phyloP scores from a whole-genome alignment of 2,113 vertebrate genomes.

The Chauna torquata region DNA sequence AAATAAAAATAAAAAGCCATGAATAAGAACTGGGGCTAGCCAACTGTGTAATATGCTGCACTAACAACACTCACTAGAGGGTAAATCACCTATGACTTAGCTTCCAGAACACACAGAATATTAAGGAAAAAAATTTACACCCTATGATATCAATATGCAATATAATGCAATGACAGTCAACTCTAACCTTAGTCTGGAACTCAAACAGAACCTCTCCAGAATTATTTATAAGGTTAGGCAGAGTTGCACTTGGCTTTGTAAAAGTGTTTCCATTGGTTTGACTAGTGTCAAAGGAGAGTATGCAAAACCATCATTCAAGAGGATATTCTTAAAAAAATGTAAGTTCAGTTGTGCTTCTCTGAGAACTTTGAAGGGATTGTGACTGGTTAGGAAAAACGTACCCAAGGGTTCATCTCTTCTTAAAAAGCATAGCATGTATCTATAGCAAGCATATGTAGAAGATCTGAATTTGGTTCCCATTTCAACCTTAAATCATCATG shows the following conservation, averaged over 20 bases:
- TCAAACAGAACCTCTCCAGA: not conserved
- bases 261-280: not conserved
- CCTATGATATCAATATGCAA: constrained; percentile 21
- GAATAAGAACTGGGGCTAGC: constrained; percentile 61
- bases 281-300: not conserved
- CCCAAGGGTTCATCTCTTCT: not conserved
- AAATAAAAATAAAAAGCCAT: constrained; percentile 69
- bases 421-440: not conserved
- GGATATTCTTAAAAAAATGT: not conserved
- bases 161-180: constrained; percentile 31
- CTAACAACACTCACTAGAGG: constrained; percentile 62
- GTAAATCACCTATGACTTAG: constrained; percentile 61
- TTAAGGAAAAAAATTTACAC: constrained; percentile 47
- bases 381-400: not conserved
- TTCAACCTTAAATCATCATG: not conserved
- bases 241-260: not conserved
- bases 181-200: constrained; percentile 23
- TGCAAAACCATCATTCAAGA: not conserved
- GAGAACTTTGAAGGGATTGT: not conserved
- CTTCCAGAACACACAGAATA: constrained; percentile 44
- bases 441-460: not conserved
- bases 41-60: constrained; percentile 68
- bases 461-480: not conserved
- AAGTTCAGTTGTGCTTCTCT: not conserved
- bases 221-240: not conserved